Evolutionary conservation across 2,888 invertebrate species (phyloP), one percentile per base, ranked within the genome.

Genomic region (Ochropacha duplaris): DNA sequence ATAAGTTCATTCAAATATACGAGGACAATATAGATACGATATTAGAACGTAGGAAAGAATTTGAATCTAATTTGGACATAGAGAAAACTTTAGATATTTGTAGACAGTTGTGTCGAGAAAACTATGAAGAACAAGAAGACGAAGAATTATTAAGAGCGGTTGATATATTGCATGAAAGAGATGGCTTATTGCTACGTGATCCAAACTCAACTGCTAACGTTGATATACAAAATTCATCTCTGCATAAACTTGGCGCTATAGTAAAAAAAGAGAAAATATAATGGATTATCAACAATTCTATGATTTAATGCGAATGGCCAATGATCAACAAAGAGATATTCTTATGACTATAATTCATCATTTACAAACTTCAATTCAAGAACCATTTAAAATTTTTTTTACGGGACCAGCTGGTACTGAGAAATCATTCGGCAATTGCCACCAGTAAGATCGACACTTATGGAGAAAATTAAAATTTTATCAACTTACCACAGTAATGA

Each of bases 341-440:
- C 44, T 69, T 22, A 44, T 62, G 39, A 31, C 36, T 54, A 59
- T 65, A 22, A 66, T 67, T 56, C 54, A 60, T 56, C 60, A 62
- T 57, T 51, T 59, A 55, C 50, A 50, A 58, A 57, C 61, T 51
- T 56, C 60, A 66, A 62, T 60, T 54, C 62, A 36, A 36, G 36
- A 50, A 56, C 67, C 70, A 56, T 59, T 64, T 50, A 60, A 61
- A 62, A 12, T 58, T 52, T 62, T 74, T 64, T 72, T 81, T 6
- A 81, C 79, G 4, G 77, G 74, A 0, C 77, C 78, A 50, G 78
- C 80, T 59, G 75, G 76, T 55, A 67, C 56, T n/a, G 76, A 78
- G 0, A 78, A 79, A 73, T 72, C 81, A 16, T 84, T 80, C 56
- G 68, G n/a, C 59, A 71, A 57, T 56, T 66, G 54, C 75, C 74